phyloP scores from a whole-genome alignment of 2,797 vertebrate species.

The Nannoperca obscura region DNA sequence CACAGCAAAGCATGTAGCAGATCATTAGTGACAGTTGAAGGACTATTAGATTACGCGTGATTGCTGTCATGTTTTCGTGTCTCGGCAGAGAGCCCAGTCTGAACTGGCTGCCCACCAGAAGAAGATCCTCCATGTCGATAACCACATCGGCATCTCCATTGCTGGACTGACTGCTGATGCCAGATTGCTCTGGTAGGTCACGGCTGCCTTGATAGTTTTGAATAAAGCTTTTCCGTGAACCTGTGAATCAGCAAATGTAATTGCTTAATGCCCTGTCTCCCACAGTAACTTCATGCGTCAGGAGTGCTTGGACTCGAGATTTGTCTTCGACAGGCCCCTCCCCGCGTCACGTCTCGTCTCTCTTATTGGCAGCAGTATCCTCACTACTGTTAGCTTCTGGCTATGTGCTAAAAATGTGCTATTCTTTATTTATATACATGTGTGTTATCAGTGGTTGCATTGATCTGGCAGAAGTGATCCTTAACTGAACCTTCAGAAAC shows the following conservation, averaged over 20 bases:
- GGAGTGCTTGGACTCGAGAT: constrained; percentile 98
- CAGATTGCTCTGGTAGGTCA: constrained; percentile 91
- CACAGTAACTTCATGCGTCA: constrained; percentile 98
- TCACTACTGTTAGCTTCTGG: constrained; percentile 49
- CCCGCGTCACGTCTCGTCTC: constrained; percentile 95
- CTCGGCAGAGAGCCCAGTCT: constrained; percentile 94
- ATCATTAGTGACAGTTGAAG: background rate
- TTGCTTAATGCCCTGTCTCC: background rate
- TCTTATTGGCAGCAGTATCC: constrained; percentile 99
- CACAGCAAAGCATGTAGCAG: background rate
- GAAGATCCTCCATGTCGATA: constrained; percentile 98
- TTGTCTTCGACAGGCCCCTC: constrained; percentile 96
- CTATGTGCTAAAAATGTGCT: background rate
- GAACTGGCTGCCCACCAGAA: constrained; percentile 99
- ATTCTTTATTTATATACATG: background rate
- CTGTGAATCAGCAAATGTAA: background rate
- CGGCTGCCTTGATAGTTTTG: background rate
- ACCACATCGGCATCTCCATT: constrained; percentile 97
- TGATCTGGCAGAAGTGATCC: background rate
- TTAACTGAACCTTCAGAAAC: constrained; percentile 88
- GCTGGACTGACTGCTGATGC: constrained; percentile 98
- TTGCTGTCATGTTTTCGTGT: background rate
- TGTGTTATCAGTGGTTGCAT: background rate
- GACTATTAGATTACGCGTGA: background rate
- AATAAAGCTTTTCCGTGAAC: background rate